Base-by-base conservation (phyloP, 2,888 invertebrate genomes). In the Elmis aenea region DNA sequence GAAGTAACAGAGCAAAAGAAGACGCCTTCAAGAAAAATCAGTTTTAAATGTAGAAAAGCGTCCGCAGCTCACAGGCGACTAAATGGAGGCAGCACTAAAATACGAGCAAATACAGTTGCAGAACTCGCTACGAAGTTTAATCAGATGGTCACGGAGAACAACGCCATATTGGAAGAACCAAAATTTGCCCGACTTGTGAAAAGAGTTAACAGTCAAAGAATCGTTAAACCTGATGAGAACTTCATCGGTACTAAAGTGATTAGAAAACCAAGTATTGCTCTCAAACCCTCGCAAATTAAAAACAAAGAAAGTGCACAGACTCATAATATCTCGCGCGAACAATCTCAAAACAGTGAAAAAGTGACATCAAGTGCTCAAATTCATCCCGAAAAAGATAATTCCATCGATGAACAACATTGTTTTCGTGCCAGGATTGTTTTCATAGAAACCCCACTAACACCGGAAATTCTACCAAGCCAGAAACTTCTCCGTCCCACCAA, bases 121-220 rank as follows among this genome's bases (percentile, higher is more conserved):
- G 77, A 79, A 58, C 61, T 84, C 38, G 79, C 83, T 1, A 76
- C 77, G 46, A 82, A 82, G 56, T 84, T 82, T 54, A 83, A 84
- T 57, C 76, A 79, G 58, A 69, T 81, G 54, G 73, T 77, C 43
- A 66, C 59, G 31, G 73, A 73, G 48, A 67, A 70, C 47, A 61
- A 61, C 25, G 61, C 61, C 3, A 55, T 73, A 4, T 58, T 73
- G 22, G 74, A 74, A 46, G 75, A 76, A 55, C 70, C 75, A 3
- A 77, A 76, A 61, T 68, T 77, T 32, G 65, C 62, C 3, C 50
- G 53, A 23, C 72, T 57, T 61, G 75, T 69, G 61, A 74, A 73
- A 23, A 50, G 71, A 59, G 58, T 57, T 59, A 48, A 67, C 63
- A 50, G 69, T 62, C 44, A 46, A 28, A 48, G 30, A 38, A 51